A percentile compares a stretch with the other conserved stretches of the same genome.
Conservation (phyloP, 2,888 invertebrate species). For the Platerodrilus igneus region DNA sequence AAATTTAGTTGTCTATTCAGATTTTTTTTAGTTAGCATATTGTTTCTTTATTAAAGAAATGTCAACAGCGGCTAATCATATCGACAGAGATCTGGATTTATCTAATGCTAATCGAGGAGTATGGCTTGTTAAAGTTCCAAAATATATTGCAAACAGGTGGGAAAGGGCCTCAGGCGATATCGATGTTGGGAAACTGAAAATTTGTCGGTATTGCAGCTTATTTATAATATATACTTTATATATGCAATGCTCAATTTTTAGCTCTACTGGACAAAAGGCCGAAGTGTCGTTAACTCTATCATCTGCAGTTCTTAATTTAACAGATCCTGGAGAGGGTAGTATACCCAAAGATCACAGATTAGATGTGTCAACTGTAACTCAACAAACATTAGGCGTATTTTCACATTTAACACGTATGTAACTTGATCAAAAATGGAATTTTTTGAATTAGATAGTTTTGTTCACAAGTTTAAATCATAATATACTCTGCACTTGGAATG, state of each 20-base stretch:
- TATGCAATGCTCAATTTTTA: conserved; percentile 37
- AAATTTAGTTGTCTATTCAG: too few species aligned
- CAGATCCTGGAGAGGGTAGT: conserved; percentile 71
- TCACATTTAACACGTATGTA: conserved; percentile 77
- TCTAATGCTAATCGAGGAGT: conserved; percentile 87
- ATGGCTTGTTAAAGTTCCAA: conserved; percentile 95
- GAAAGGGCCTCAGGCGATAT: conserved; percentile 85
- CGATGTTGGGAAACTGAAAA: conserved; percentile 90
- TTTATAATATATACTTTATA: too few species aligned
- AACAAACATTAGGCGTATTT: conserved; percentile 89
- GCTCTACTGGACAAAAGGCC: conserved; percentile 70
- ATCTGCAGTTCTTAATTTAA: conserved; percentile 71
- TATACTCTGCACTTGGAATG: too few species aligned
- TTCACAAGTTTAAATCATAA: too few species aligned
- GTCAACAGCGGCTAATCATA: conserved; percentile 46
- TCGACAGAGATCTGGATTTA: conserved; percentile 79
- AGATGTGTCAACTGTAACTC: conserved; percentile 84
- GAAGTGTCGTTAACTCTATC: conserved; percentile 84
- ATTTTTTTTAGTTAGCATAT: too few species aligned
- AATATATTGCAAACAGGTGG: conserved; percentile 95
- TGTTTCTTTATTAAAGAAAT: too few species aligned
- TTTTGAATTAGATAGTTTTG: too few species aligned
- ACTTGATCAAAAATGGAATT: too few species aligned
- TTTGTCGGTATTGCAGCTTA: conserved; percentile 67
- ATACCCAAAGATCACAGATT: conserved; percentile 91